Conservation (phyloP, 2,113 vertebrate species). For the Xenus cinereus region DNA sequence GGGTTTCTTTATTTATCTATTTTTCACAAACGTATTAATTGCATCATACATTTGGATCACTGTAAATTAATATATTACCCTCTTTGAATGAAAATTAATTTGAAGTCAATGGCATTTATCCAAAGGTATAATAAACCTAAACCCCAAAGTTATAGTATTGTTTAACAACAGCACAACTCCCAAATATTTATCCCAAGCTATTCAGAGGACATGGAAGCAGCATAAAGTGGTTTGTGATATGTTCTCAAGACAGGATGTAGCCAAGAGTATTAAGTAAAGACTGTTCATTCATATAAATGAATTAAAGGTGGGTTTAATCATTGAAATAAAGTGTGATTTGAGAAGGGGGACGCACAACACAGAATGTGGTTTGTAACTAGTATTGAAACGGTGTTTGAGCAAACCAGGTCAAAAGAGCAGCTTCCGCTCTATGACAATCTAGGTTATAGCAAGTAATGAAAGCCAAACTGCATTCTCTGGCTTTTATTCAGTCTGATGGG, state of each 20-base stretch:
- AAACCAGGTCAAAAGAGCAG: neutral
- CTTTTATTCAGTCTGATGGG: neutral
- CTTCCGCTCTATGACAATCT: neutral
- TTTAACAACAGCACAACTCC: neutral
- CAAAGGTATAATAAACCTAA: neutral
- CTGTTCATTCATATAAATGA: neutral
- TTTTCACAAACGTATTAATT: neutral
- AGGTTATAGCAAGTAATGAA: neutral
- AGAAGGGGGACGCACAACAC: neutral
- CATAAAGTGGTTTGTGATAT: neutral
- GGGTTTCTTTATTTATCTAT: neutral
- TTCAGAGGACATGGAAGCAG: neutral
- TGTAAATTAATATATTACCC: neutral
- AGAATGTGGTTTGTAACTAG: neutral
- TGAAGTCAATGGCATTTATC: neutral
- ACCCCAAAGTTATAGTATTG: accelerated
- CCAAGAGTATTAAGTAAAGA: neutral
- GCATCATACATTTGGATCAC: neutral
- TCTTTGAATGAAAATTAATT: neutral
- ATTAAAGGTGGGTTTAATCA: neutral
- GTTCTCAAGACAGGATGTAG: neutral
- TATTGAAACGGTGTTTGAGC: neutral
- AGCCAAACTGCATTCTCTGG: neutral
- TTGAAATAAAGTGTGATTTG: neutral
- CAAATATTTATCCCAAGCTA: neutral